Conservation (phyloP, 30 jellyfish, hydroid and myxozoan genomes). For the Aurelia coerulea region DNA sequence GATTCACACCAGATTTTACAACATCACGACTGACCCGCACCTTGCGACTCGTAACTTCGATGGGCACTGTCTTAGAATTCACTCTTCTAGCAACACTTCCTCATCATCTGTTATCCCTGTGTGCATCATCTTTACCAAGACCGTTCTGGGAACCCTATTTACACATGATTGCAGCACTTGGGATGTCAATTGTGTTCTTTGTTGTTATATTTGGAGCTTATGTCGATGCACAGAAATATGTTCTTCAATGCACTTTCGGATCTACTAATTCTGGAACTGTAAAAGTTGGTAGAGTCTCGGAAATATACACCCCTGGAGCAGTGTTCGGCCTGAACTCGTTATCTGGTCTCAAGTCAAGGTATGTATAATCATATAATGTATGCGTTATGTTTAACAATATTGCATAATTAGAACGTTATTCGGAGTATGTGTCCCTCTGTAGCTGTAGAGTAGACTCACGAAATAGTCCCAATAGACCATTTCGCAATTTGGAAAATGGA, state of each 20-base stretch:
- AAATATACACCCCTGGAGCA: conserved; percentile 85
- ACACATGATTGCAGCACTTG: conserved; percentile 90
- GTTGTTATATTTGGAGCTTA: conserved; percentile 92
- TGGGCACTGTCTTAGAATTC: conserved; percentile 90
- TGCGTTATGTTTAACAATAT: neutral
- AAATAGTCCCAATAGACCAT: no score
- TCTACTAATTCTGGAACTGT: conserved; percentile 72
- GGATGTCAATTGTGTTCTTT: conserved; percentile 87
- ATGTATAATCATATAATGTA: conserved; percentile 4
- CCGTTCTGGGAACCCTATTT: conserved; percentile 99
- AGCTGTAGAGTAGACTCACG: no score
- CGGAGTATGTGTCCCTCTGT: no score
- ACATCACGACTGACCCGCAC: conserved; percentile 94
- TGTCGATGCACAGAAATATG: conserved; percentile 98
- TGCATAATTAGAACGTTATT: no score
- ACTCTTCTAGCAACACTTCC: conserved; percentile 96
- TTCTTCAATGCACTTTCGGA: conserved; percentile 96
- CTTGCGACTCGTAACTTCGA: conserved; percentile 81
- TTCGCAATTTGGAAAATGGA: no score
- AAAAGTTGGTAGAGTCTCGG: conserved; percentile 71
- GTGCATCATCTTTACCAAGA: conserved; percentile 94
- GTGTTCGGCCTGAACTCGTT: conserved; percentile 84
- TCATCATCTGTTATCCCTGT: conserved; percentile 93
- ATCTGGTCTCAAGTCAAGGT: conserved; percentile 82
- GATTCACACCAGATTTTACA: conserved; percentile 97